phyloP scores from a whole-genome alignment of 2,888 invertebrate species.

The Cactoblastis cactorum region DNA sequence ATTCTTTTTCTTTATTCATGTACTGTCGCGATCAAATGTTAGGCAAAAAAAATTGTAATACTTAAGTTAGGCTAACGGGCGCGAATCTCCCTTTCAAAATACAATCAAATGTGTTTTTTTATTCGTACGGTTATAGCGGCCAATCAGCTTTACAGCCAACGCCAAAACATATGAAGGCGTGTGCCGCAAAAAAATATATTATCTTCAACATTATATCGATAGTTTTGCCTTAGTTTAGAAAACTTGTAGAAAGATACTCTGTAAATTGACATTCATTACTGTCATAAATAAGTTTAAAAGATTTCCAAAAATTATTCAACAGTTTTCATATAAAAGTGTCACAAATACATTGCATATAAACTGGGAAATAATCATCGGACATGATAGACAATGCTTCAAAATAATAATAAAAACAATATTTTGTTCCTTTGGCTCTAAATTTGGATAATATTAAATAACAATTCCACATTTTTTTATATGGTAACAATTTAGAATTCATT shows the following conservation, averaged over 20 bases:
- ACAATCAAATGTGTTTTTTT: not conserved
- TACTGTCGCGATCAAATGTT: too few relatives aligned
- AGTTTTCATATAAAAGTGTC: slow-evolving; percentile 6
- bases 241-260: not conserved
- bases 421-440: not conserved
- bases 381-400: not conserved
- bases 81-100: too few relatives aligned
- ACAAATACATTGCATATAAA: slow-evolving; percentile 1
- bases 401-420: not conserved
- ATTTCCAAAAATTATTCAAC: slow-evolving; percentile 1
- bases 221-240: slow-evolving; percentile 6
- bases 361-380: slow-evolving; percentile 1
- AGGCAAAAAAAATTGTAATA: too few relatives aligned
- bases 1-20: too few relatives aligned
- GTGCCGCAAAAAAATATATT: slow-evolving; percentile 27
- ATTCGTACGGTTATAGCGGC: not conserved
- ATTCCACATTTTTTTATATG: not conserved
- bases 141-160: slow-evolving; percentile 17
- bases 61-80: too few relatives aligned
- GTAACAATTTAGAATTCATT: not conserved
- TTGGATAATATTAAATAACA: not conserved
- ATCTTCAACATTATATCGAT: slow-evolving; percentile 23
- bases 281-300: not conserved
- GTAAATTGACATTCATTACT: slow-evolving; percentile 2
- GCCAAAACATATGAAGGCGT: slow-evolving; percentile 77